phyloP scores from a whole-genome alignment of 2,888 invertebrate genomes.

The Tipula lateralis region DNA sequence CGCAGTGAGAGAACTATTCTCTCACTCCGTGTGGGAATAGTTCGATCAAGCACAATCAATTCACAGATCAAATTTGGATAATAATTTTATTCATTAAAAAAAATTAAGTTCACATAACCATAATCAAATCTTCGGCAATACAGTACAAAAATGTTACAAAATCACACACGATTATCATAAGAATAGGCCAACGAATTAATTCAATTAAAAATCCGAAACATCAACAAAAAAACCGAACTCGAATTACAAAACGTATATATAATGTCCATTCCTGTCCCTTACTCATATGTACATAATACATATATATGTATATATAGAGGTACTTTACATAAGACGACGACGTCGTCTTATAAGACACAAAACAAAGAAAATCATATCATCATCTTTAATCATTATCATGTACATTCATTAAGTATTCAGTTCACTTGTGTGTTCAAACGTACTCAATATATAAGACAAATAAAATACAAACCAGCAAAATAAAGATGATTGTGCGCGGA shows the following conservation, averaged over 20 bases:
- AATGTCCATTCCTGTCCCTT: background rate
- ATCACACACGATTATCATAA: too few relatives aligned
- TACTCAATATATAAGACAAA: background rate
- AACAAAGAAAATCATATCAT: constrained; percentile 19
- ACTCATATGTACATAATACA: too few relatives aligned
- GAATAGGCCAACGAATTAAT: too few relatives aligned
- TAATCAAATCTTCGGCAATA: too few relatives aligned
- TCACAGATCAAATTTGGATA: too few relatives aligned
- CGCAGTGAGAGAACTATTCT: too few relatives aligned
- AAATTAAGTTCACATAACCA: too few relatives aligned
- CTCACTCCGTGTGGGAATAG: too few relatives aligned
- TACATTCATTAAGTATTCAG: constrained; percentile 24
- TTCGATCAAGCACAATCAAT: too few relatives aligned
- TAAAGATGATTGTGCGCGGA: background rate
- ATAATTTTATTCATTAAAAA: too few relatives aligned
- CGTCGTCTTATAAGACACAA: background rate
- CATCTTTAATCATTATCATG: constrained; percentile 19
- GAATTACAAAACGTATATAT: background rate
- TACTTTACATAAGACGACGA: background rate
- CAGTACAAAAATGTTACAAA: too few relatives aligned
- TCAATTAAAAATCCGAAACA: background rate
- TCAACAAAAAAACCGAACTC: background rate
- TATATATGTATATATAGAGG: background rate
- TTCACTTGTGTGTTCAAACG: constrained; percentile 7
- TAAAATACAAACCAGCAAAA: background rate